Evolutionary conservation across 2,888 invertebrate genomes (phyloP).

Genomic region (Drosophila fulvimacula): DNA sequence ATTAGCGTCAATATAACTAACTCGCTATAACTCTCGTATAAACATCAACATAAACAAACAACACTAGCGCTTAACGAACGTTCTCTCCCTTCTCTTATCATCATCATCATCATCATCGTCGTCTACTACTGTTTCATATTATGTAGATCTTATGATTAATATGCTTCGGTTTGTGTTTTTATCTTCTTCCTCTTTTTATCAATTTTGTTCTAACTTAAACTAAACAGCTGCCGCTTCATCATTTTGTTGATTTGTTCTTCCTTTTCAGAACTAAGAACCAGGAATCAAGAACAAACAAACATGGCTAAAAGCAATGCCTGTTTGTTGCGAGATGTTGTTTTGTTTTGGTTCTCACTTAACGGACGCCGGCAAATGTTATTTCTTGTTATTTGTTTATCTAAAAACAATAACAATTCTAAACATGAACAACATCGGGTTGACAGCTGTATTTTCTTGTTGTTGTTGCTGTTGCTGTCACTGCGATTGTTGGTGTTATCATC

Average conservation of each 20-base stretch:
- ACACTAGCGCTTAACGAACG: slow-evolving; percentile 73
- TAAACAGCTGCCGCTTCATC: slow-evolving; percentile 66
- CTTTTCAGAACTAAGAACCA: slow-evolving; percentile 15
- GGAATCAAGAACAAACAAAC: slow-evolving; percentile 26
- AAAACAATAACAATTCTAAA: slow-evolving; percentile 29
- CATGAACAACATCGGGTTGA: slow-evolving; percentile 34
- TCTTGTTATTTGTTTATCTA: slow-evolving; percentile 6
- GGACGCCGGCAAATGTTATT: slow-evolving; percentile 5
- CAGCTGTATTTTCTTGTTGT: slow-evolving; percentile 20
- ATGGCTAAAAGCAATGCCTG: slow-evolving; percentile 10
- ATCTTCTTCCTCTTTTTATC: slow-evolving; percentile 34
- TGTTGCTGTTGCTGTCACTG: slow-evolving; percentile 22
- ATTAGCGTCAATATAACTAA: slow-evolving; percentile 77
- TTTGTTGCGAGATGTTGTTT: neutral
- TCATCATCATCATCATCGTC: neutral
- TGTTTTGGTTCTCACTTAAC: neutral
- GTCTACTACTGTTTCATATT: slow-evolving; percentile 21
- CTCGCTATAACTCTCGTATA: slow-evolving; percentile 75
- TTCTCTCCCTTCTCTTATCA: slow-evolving; percentile 8
- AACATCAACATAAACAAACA: slow-evolving; percentile 79
- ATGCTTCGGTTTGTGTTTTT: slow-evolving; percentile 37
- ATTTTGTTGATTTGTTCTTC: slow-evolving; percentile 19
- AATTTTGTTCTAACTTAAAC: slow-evolving; percentile 78
- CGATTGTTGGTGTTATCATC: slow-evolving; percentile 15
- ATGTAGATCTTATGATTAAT: slow-evolving; percentile 33